Percentiles rank a stretch among this genome's conserved stretches.
These are phyloP conservation scores for Anhinga anhinga DNA, from an alignment of 2,113 vertebrate genomes.

Conservation along the genomic window DNA sequence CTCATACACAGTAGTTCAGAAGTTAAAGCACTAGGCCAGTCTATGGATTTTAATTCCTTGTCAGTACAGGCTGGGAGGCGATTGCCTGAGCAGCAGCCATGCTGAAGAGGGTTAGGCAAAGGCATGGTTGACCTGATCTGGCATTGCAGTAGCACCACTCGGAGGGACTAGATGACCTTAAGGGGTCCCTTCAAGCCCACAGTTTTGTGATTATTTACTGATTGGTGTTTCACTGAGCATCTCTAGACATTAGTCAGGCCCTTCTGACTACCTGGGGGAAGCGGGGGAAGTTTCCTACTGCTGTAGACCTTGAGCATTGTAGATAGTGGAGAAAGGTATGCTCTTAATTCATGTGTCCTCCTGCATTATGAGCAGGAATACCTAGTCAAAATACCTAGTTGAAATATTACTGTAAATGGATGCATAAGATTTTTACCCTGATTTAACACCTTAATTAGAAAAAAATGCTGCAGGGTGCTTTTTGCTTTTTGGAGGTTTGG, in stretches of 20 bases:
- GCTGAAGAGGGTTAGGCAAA: background rate
- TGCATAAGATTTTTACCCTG: background rate
- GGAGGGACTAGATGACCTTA: background rate
- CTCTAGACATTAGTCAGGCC: background rate
- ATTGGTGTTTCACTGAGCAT: background rate
- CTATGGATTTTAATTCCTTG: background rate
- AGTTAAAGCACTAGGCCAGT: background rate
- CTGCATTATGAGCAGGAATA: background rate
- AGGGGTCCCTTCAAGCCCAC: background rate
- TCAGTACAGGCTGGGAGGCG: background rate
- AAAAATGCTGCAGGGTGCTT: background rate
- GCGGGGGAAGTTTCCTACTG: background rate
- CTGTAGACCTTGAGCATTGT: background rate
- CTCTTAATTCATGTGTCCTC: background rate
- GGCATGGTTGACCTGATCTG: background rate
- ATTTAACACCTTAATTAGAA: background rate
- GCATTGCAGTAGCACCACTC: background rate
- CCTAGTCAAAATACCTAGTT: background rate
- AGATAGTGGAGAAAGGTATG: background rate
- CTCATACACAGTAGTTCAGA: background rate
- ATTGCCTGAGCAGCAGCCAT: background rate
- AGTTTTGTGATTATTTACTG: background rate
- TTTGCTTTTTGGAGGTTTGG: background rate
- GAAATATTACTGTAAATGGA: background rate
- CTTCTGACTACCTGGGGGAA: background rate